phyloP scores from a whole-genome alignment of 1,140 invertebrate species.

The Uloborus diversus region DNA sequence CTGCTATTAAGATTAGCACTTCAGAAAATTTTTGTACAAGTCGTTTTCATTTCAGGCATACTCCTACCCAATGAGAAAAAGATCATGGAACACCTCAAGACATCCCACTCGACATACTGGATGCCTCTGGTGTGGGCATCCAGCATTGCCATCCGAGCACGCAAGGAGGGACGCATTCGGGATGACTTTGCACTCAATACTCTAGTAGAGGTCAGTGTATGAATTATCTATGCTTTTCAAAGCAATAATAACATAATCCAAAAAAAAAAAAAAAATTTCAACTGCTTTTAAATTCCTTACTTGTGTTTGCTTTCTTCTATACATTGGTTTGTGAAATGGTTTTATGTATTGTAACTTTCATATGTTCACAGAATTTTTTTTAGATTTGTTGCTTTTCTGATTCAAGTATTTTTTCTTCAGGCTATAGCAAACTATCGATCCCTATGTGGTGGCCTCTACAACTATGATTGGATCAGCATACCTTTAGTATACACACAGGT shows the following conservation, averaged over 20 bases:
- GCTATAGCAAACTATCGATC: conserved; percentile 80
- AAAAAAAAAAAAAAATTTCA: too few relatives aligned
- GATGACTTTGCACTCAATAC: conserved; percentile 94
- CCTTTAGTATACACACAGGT: conserved; percentile 69
- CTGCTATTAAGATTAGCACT: too few relatives aligned
- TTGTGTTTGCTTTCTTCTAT: too few relatives aligned
- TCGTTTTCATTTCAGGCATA: too few relatives aligned
- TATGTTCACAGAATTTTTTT: too few relatives aligned
- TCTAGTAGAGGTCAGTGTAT: conserved; percentile 87
- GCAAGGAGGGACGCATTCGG: conserved; percentile 89
- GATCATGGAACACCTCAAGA: conserved; percentile 83
- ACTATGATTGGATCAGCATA: conserved; percentile 72
- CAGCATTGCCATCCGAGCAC: conserved; percentile 81
- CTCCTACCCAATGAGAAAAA: conserved; percentile 84
- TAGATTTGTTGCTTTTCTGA: too few relatives aligned
- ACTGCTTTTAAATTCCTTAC: too few relatives aligned
- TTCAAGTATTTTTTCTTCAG: too few relatives aligned
- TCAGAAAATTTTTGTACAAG: too few relatives aligned
- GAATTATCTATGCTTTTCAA: background rate
- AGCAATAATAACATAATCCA: too few relatives aligned
- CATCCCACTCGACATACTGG: conserved; percentile 91
- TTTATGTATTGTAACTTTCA: too few relatives aligned
- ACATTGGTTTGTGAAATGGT: too few relatives aligned
- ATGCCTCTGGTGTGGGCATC: conserved; percentile 93
- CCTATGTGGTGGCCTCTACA: conserved; percentile 91